These are phyloP conservation scores for Ceyx margarethae DNA, from an alignment of 2,113 vertebrate species.

Conservation along the genomic window DNA sequence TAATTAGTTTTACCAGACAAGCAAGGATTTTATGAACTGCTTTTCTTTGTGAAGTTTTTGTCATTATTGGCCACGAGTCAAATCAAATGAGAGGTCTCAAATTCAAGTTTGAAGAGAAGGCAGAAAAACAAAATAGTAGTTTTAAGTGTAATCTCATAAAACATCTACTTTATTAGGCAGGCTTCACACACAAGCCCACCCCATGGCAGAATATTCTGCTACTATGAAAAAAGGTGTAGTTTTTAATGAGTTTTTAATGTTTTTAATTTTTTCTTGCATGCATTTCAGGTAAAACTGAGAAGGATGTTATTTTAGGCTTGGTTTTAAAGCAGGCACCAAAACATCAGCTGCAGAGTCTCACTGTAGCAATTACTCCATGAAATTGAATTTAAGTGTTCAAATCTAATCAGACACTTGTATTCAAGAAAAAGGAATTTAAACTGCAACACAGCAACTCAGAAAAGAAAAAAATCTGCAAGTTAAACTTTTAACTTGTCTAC, in stretches of 20 bases:
- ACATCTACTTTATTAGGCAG: background rate
- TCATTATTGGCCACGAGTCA: background rate
- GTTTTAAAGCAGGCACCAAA: background rate
- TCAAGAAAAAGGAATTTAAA: background rate
- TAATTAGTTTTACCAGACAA: background rate
- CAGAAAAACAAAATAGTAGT: background rate
- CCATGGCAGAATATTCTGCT: background rate
- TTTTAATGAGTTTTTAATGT: too few species aligned
- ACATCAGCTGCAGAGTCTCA: background rate
- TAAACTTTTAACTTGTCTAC: background rate
- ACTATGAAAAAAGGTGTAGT: background rate
- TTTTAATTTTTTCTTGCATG: background rate
- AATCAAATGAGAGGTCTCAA: background rate
- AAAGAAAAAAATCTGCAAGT: background rate
- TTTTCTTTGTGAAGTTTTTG: background rate
- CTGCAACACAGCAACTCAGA: background rate
- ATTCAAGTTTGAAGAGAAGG: background rate
- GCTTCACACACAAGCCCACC: background rate
- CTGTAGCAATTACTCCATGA: background rate
- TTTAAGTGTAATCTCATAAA: background rate
- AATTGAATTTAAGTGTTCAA: background rate
- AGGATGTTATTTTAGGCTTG: background rate
- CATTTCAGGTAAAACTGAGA: background rate
- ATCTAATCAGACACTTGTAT: background rate
- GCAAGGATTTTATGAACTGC: background rate